phyloP scores from a whole-genome alignment of 2,888 invertebrate genomes.

The Hofmannophila pseudospretella region DNA sequence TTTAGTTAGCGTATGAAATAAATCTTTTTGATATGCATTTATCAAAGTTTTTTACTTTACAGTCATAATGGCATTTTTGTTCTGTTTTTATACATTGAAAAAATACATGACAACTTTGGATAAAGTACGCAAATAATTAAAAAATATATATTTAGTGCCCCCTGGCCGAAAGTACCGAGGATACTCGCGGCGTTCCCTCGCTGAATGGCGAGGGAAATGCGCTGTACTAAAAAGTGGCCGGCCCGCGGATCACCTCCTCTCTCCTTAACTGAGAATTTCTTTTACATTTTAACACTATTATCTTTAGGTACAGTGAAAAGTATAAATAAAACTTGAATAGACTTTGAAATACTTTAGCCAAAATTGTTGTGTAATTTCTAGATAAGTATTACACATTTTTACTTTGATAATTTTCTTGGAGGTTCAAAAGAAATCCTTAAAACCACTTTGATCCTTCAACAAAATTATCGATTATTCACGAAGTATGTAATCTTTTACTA shows the following conservation, averaged over 20 bases:
- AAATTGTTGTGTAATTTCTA: not conserved
- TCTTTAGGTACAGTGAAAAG: too few relatives aligned
- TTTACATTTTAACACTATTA: too few relatives aligned
- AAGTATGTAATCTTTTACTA: conserved; percentile 19
- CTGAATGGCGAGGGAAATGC: too few relatives aligned
- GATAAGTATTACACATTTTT: conserved; percentile 13
- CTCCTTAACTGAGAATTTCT: too few relatives aligned
- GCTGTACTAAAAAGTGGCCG: too few relatives aligned
- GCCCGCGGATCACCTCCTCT: too few relatives aligned
- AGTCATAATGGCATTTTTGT: conserved; percentile 17
- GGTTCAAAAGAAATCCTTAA: conserved; percentile 39
- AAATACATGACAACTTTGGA: not conserved
- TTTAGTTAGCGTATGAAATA: conserved; percentile 24
- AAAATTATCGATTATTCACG: conserved; percentile 45
- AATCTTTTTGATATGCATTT: conserved; percentile 13
- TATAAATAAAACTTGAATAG: too few relatives aligned
- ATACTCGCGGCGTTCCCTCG: too few relatives aligned
- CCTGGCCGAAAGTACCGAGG: too few relatives aligned
- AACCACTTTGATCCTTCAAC: conserved; percentile 54
- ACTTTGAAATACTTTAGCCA: too few relatives aligned
- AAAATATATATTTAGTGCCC: too few relatives aligned
- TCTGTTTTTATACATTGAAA: conserved; percentile 2
- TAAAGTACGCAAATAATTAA: too few relatives aligned
- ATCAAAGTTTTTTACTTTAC: conserved; percentile 20
- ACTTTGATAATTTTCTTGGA: conserved; percentile 62